These are phyloP conservation scores for Diorhabda elongata DNA, from an alignment of 1,140 invertebrate species.

Conservation along the genomic window DNA sequence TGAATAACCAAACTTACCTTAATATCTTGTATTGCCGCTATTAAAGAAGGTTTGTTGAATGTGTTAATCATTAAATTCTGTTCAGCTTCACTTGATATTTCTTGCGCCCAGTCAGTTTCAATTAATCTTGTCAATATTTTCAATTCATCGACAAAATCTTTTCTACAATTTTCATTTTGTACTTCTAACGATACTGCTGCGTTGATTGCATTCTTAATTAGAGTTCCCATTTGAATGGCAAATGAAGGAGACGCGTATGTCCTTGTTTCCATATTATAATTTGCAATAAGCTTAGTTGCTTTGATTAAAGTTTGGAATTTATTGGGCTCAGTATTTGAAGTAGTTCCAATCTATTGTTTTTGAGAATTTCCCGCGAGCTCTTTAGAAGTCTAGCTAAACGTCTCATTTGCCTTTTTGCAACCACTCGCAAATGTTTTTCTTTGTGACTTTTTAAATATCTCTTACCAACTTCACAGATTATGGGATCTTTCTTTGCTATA, in stretches of 20 bases:
- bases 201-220: constrained; percentile 12
- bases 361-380: constrained; percentile 18
- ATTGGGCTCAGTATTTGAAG: constrained; percentile 20
- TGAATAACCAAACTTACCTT: background rate
- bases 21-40: constrained; percentile 31
- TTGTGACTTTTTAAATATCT: no score
- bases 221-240: constrained; percentile 19
- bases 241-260: constrained; percentile 18
- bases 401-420: constrained; percentile 25
- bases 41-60: constrained; percentile 29
- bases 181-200: constrained; percentile 24
- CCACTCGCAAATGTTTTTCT: no score
- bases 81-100: constrained; percentile 32
- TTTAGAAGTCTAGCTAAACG: constrained; percentile 26
- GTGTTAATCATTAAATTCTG: constrained; percentile 30
- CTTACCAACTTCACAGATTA: no score
- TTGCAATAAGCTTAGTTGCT: constrained; percentile 11
- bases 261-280: constrained; percentile 9
- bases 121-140: constrained; percentile 30
- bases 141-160: constrained; percentile 40
- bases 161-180: constrained; percentile 36
- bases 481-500: no score
- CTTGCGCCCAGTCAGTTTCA: no score
- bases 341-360: constrained; percentile 6
- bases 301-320: constrained; percentile 22